Evolutionary conservation across 2,797 vertebrate species (phyloP), one percentile per base, ranked within the genome.

Genomic region (Phoxinus dragarum): DNA sequence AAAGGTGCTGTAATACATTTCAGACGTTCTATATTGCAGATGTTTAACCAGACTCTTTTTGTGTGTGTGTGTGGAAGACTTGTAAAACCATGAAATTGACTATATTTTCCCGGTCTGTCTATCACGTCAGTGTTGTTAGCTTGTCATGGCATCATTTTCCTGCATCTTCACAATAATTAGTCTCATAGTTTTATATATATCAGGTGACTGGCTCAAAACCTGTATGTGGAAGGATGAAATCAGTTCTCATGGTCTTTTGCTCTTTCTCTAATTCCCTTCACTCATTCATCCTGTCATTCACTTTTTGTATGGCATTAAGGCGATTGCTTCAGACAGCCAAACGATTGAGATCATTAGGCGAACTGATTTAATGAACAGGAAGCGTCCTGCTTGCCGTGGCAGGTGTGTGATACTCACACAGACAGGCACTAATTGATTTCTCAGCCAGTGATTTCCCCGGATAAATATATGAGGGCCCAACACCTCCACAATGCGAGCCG

Each of bases 291-390:
- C 3, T 79, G 75, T 81, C 88, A 82, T 77, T 82, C 74, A 84
- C 80, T 81, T 40, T 80, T 73, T 79, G 80, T 72, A 85, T 82
- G 23, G 72, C 88, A 82, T 88, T 91, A 83, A 80, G 88, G 81
- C 75, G 80, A 89, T 87, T 82, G 82, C 88, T 89, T 91, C 82
- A 83, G 88, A 86, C 86, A 68, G 76, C 27, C 72, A 16, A 80
- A 84, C 82, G 42, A 89, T 84, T 84, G 89, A 91, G 88, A 92
- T 93, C 91, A 93, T 94, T 93, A 92, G 88, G 89, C 84, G 82
- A 69, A 74, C 79, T 61, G 86, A 88, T 90, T 91, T 93, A 93
- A 93, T 77, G 78, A 91, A 89, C 87, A 89, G 86, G 80, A 83
- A 84, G 82, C 64, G 75, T 84, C 76, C 73, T 4, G 42, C 88